Base-by-base conservation (phyloP, 2,113 vertebrate species). In the Pseudorasbora parva region DNA sequence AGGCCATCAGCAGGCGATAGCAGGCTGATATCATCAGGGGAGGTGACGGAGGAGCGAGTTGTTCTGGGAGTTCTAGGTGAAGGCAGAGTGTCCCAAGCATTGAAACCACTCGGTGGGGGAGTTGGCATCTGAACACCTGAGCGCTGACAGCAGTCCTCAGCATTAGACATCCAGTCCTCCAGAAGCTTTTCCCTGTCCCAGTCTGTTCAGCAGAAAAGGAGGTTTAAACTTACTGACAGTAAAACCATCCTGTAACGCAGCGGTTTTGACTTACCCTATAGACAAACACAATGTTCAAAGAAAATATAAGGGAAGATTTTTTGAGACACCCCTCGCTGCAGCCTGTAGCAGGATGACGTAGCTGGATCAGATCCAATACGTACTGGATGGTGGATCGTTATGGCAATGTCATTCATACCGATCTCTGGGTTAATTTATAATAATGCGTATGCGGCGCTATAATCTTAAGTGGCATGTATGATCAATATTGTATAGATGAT, bases 131-230 rank as follows among this genome's bases (percentile, higher is more conserved):
- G 97, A 17, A 99, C 96, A 56, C 98, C 97, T 3, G 98, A 98
- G 27, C 97, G 96, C 88, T 99, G 98, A 94, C 98, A 99, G 92
- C 97, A 99, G 56, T 94, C 95, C 90, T 97, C 97, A 0, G 97
- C 95, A 85, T 97, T 96, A 69, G 92, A 95, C 98, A 99, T 99
- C 98, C 98, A 99, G 41, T 96, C 98, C 91, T 99, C 97, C 59
- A 99, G 95, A 82, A 99, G 93, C 89, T 98, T 98, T 92, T 99
- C 98, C 87, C 97, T 94, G 94, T 99, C 98, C 98, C 98, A 99
- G 87, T 98, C 98, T 99, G 88, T 66, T 8, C 49, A 21, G 23
- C 2, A 78, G n/a, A 68, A 51, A 51, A 62, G 11, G 4, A 23
- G 17, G 27, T 23, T 74, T 17, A 49, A 47, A 25, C 41, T 14